Evolutionary conservation across 2,113 vertebrate genomes (phyloP).

Genomic region (Chamaetylas fuelleborni): DNA sequence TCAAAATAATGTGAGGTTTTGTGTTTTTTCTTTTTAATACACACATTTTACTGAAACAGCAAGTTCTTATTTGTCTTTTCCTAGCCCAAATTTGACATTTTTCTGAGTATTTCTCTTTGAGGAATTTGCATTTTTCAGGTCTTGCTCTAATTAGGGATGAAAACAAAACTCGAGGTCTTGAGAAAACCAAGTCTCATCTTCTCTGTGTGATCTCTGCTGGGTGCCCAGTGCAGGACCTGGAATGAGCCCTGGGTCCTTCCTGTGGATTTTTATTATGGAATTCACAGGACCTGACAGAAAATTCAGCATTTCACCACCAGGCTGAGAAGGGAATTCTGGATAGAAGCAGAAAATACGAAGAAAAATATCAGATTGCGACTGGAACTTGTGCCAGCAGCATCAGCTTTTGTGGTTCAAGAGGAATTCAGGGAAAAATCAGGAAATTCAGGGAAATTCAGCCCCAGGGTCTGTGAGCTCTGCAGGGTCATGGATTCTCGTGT

Average conservation of each 20-base stretch:
- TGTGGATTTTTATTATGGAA: neutral
- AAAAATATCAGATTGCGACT: neutral
- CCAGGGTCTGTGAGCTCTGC: no score
- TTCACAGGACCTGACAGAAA: neutral
- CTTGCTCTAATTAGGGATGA: neutral
- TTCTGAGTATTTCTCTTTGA: neutral
- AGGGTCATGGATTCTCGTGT: accelerated
- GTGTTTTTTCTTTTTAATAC: neutral
- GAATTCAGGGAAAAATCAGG: neutral
- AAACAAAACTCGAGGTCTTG: neutral
- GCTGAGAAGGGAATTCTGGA: neutral
- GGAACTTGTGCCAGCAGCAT: neutral
- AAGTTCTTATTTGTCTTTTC: neutral
- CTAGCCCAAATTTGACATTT: neutral
- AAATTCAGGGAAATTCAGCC: neutral
- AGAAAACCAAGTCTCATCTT: accelerated
- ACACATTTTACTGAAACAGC: neutral
- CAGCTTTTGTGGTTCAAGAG: neutral
- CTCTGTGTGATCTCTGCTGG: neutral
- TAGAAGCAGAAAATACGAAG: neutral
- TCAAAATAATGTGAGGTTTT: neutral
- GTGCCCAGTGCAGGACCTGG: neutral
- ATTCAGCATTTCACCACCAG: neutral
- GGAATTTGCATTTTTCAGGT: neutral
- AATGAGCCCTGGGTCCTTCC: neutral